These are phyloP conservation scores for Ondatra zibethicus DNA, from an alignment of 2,113 vertebrate genomes.

Conservation along the genomic window DNA sequence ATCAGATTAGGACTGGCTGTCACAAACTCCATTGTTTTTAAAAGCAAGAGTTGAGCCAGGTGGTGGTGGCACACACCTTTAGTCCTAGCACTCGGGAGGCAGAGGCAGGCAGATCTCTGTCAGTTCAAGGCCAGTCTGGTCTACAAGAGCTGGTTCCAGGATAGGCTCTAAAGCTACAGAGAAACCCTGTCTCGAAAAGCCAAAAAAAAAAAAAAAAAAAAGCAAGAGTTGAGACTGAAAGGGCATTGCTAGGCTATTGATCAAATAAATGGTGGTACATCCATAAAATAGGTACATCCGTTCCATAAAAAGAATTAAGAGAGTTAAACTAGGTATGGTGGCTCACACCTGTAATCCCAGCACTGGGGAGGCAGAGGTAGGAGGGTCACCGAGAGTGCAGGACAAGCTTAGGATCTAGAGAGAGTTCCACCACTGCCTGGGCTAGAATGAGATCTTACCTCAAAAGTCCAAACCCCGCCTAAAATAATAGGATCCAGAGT, in stretches of 20 bases:
- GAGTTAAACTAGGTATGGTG: background rate
- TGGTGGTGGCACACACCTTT: too few species aligned
- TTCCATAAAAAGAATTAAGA: background rate
- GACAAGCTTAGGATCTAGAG: background rate
- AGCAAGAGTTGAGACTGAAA: background rate
- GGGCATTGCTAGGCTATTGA: background rate
- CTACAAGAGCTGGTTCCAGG: too few species aligned
- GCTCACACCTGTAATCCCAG: background rate
- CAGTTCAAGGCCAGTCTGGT: too few species aligned
- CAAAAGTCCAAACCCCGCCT: background rate
- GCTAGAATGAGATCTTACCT: background rate
- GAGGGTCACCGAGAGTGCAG: background rate
- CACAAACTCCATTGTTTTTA: background rate
- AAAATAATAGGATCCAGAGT: background rate
- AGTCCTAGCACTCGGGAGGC: too few species aligned
- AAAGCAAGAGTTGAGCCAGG: slow-evolving; percentile 3
- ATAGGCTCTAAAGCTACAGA: too few species aligned
- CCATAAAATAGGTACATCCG: background rate
- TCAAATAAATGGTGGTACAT: background rate
- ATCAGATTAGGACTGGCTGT: background rate
- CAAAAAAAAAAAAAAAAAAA: too few species aligned
- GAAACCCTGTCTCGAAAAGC: too few species aligned
- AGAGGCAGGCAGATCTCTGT: too few species aligned
- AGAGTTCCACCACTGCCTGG: background rate
- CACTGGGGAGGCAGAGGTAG: background rate